A percentile compares a stretch with the other conserved stretches of the same genome.
phyloP scores from a whole-genome alignment of 2,888 invertebrate genomes.

The Leptinotarsa juncta region DNA sequence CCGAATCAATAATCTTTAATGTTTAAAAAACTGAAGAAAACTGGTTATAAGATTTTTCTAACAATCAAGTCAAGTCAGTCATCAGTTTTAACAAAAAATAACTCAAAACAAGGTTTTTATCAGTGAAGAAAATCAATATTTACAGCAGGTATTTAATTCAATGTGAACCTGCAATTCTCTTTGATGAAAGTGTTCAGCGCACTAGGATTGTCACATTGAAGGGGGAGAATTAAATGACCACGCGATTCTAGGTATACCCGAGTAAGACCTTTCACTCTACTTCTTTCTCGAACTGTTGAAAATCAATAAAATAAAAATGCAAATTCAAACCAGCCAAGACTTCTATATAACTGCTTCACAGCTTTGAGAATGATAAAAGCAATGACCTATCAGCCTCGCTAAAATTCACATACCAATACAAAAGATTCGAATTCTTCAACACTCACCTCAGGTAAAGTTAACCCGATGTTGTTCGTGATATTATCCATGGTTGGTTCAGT shows the following conservation, averaged over 20 bases:
- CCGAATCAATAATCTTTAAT: no score
- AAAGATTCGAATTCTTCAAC: slow-evolving; percentile 39
- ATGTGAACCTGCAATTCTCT: no score
- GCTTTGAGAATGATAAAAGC: slow-evolving; percentile 27
- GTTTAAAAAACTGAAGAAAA: no score
- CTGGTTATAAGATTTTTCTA: no score
- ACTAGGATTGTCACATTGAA: not conserved
- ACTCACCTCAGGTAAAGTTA: slow-evolving; percentile 61
- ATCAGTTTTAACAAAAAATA: no score
- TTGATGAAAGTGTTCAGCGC: no score
- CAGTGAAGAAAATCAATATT: no score
- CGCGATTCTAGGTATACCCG: not conserved
- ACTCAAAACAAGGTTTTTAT: no score
- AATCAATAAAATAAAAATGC: not conserved
- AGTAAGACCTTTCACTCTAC: not conserved
- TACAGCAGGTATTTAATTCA: no score
- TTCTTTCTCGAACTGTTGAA: not conserved
- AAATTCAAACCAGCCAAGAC: slow-evolving; percentile 9
- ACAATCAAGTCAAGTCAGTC: no score
- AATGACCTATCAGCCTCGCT: slow-evolving; percentile 18
- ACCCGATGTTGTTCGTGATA: slow-evolving; percentile 60
- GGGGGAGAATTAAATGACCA: not conserved
- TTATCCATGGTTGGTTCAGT: slow-evolving; percentile 55
- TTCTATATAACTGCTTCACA: slow-evolving; percentile 21
- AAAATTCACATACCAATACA: slow-evolving; percentile 15